Conservation (phyloP, 1,140 invertebrate genomes). For the Sarcophaga peregrina region DNA sequence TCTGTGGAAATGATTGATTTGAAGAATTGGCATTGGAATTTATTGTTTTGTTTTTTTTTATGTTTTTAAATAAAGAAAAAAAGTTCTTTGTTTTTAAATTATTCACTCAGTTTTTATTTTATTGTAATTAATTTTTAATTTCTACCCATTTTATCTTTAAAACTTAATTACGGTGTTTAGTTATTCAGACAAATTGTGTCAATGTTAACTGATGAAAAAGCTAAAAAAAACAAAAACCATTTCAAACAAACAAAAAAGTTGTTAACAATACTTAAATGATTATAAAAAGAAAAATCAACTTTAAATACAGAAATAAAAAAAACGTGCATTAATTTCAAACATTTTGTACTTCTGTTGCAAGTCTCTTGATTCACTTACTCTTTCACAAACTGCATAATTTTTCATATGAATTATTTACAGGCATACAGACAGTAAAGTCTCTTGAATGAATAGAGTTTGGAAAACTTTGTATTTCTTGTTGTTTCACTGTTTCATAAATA, state of each 20-base stretch:
- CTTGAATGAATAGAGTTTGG: no score
- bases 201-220: not conserved
- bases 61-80: no score
- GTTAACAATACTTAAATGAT: conserved; percentile 18
- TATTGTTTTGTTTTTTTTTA: no score
- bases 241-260: conserved; percentile 5
- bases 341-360: not conserved
- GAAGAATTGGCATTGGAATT: no score
- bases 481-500: no score
- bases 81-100: no score
- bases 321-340: not conserved
- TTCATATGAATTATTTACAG: not conserved
- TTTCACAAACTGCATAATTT: no score
- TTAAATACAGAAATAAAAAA: not conserved
- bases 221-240: not conserved
- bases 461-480: no score
- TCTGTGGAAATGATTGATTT: no score
- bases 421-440: not conserved
- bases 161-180: not conserved
- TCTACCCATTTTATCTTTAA: not conserved
- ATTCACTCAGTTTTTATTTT: no score
- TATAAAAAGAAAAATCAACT: not conserved
- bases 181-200: conserved; percentile 8
- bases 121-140: not conserved
- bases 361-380: not conserved